Evolutionary conservation across 2,888 invertebrate genomes (phyloP).

Genomic region (Drosophila nr. perissopoda): DNA sequence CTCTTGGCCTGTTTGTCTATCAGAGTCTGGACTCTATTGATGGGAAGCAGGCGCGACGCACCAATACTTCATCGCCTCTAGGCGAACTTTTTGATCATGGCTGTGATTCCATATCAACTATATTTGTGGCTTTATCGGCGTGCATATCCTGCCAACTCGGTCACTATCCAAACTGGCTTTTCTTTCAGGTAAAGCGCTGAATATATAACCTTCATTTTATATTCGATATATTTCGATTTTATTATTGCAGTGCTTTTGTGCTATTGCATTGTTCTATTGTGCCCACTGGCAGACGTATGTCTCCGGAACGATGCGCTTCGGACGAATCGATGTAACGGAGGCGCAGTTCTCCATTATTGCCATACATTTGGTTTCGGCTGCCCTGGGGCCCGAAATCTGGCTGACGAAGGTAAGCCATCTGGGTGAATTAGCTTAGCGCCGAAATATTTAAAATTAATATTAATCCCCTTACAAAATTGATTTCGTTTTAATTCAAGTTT

Average conservation of each 20-base stretch:
- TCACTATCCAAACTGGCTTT: slow-evolving; percentile 96
- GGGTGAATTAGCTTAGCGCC: slow-evolving; percentile 16
- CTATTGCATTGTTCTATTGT: slow-evolving; percentile 98
- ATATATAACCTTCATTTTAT: neutral
- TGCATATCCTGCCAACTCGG: slow-evolving; percentile 97
- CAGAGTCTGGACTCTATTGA: slow-evolving; percentile 99
- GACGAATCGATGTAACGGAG: slow-evolving; percentile 98
- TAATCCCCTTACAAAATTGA: slow-evolving; percentile 2
- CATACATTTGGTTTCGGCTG: slow-evolving; percentile 94
- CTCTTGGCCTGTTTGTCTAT: slow-evolving; percentile 96
- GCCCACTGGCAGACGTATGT: slow-evolving; percentile 99
- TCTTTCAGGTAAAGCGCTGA: slow-evolving; percentile 89
- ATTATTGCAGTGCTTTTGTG: slow-evolving; percentile 93
- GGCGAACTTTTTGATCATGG: slow-evolving; percentile 99
- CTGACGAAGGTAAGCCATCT: slow-evolving; percentile 87
- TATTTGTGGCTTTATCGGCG: slow-evolving; percentile 98
- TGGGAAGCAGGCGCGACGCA: slow-evolving; percentile 99
- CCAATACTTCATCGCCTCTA: slow-evolving; percentile 95
- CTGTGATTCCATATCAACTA: slow-evolving; percentile 99
- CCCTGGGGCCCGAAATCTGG: slow-evolving; percentile 96
- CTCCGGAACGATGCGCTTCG: slow-evolving; percentile 96
- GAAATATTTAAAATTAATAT: neutral
- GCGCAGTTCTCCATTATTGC: slow-evolving; percentile 97
- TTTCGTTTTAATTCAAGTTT: slow-evolving; percentile 28
- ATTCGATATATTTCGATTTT: neutral